Conservation (phyloP, 92 coral and sea anemone genomes). For the Porites cylindrica region DNA sequence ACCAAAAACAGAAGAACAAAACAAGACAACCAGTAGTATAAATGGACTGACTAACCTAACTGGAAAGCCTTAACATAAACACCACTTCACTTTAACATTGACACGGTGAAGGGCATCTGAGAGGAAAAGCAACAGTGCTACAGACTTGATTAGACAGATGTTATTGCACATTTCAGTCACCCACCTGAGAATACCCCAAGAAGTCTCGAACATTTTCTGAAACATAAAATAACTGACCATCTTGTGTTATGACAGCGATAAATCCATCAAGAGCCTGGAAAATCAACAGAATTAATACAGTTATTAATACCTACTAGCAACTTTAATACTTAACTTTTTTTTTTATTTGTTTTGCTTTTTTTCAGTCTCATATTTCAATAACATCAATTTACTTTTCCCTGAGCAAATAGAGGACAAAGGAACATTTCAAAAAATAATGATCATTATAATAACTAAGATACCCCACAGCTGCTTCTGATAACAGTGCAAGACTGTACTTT, state of each 20-base stretch:
- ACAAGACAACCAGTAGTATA: too few relatives aligned
- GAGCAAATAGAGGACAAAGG: background rate
- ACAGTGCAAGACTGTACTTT: too few relatives aligned
- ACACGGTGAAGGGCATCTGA: too few relatives aligned
- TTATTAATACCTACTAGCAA: background rate
- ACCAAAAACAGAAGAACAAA: too few relatives aligned
- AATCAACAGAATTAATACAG: background rate
- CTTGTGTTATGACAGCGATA: conserved; percentile 94
- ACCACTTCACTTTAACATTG: too few relatives aligned
- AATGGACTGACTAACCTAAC: too few relatives aligned
- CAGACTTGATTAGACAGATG: background rate
- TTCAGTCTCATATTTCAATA: background rate
- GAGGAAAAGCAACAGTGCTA: too few relatives aligned
- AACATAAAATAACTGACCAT: conserved; percentile 97
- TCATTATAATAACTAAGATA: too few relatives aligned
- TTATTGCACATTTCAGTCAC: conserved; percentile 25
- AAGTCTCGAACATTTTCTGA: conserved; percentile 99
- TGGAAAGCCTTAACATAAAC: too few relatives aligned
- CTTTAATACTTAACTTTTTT: background rate
- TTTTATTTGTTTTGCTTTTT: too few relatives aligned
- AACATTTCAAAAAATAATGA: too few relatives aligned
- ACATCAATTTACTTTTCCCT: background rate
- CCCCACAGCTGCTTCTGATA: background rate
- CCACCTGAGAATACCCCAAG: conserved; percentile 98
- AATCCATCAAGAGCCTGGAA: conserved; percentile 98